Evolutionary conservation across 2,888 invertebrate species (phyloP).

Genomic region (Axea sp.): DNA sequence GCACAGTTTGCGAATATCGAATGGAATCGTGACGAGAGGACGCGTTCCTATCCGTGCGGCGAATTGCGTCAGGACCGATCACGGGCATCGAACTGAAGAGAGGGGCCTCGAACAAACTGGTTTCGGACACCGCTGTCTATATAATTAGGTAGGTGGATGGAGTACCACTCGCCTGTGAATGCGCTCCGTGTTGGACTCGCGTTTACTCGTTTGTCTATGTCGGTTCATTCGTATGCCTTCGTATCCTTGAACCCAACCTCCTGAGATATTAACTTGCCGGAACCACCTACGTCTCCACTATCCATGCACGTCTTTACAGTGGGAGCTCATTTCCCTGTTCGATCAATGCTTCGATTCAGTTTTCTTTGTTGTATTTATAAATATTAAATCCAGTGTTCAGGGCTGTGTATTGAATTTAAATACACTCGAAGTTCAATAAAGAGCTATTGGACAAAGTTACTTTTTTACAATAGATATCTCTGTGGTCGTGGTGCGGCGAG

Average conservation of each 20-base stretch:
- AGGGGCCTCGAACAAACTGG: slow-evolving; percentile 51
- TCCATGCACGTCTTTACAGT: slow-evolving; percentile 10
- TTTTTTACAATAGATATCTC: no score
- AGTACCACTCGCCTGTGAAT: slow-evolving; percentile 19
- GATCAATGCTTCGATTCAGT: no score
- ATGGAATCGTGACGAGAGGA: slow-evolving; percentile 20
- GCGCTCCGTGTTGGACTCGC: slow-evolving; percentile 3
- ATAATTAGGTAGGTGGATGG: slow-evolving; percentile 62
- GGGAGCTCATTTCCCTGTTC: no score
- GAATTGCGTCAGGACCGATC: slow-evolving; percentile 45
- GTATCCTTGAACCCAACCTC: slow-evolving; percentile 62
- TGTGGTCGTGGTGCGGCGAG: no score
- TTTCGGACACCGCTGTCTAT: slow-evolving; percentile 55
- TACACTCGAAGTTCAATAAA: no score
- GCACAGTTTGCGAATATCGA: not conserved
- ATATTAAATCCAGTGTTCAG: no score
- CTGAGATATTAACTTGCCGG: slow-evolving; percentile 41
- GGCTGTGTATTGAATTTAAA: no score
- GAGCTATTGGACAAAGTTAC: no score
- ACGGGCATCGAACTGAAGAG: slow-evolving; percentile 37
- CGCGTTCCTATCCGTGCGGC: slow-evolving; percentile 17
- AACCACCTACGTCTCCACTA: slow-evolving; percentile 35
- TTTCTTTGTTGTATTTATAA: no score
- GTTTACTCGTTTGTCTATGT: slow-evolving; percentile 25
- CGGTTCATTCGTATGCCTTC: slow-evolving; percentile 22